These are phyloP conservation scores for Sitodiplosis mosellana DNA, from an alignment of 1,140 invertebrate genomes.

Conservation along the genomic window DNA sequence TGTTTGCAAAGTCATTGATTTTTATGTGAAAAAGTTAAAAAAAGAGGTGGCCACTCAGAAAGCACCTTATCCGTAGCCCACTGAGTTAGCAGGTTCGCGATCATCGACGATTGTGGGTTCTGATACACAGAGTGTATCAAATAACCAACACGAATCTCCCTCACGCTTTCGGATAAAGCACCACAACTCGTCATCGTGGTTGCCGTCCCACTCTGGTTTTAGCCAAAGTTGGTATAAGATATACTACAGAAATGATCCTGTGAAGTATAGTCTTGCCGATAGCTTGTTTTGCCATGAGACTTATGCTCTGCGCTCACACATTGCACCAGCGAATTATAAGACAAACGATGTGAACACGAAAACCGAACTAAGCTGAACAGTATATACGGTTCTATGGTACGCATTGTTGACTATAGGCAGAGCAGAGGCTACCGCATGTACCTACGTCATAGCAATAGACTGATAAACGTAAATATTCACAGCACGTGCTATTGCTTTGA, in stretches of 20 bases:
- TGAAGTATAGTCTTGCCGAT: conserved; percentile 3
- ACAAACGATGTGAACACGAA: background rate
- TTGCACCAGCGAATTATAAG: conserved; percentile 28
- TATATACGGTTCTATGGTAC: no score
- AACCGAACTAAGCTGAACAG: no score
- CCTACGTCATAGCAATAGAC: no score
- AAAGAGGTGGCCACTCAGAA: no score
- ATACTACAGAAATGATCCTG: conserved; percentile 4
- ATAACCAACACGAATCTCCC: background rate
- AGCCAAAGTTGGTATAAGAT: background rate
- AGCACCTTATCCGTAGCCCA: no score
- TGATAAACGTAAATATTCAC: no score
- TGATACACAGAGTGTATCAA: background rate
- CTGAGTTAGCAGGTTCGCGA: background rate
- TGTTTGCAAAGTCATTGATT: no score
- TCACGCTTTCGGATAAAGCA: conserved; percentile 2
- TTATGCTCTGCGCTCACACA: conserved; percentile 26
- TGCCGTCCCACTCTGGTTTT: background rate
- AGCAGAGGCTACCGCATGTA: no score
- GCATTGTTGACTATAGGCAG: no score
- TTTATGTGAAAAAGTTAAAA: no score
- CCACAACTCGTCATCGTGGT: conserved; percentile 2
- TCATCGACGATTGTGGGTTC: background rate
- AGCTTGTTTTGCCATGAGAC: no score
- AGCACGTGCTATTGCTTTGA: no score